These are phyloP conservation scores for Amphipoea lucens DNA, from an alignment of 2,888 invertebrate genomes.

Conservation along the genomic window DNA sequence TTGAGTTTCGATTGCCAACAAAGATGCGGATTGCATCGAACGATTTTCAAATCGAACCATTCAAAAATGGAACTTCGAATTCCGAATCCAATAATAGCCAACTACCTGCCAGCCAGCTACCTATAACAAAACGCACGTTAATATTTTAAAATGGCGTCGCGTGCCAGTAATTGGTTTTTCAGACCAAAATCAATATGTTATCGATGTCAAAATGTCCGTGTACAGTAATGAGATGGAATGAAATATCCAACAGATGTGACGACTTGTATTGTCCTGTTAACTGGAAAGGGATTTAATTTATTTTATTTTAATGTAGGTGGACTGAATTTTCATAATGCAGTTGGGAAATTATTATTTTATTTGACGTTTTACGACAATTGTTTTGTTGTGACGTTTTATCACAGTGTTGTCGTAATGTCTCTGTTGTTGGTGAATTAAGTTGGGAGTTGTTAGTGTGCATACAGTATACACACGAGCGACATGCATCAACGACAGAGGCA, in stretches of 20 bases:
- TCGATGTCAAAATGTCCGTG: conserved; percentile 47
- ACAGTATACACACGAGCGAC: too few relatives aligned
- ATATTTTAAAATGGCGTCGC: conserved; percentile 48
- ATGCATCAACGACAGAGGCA: too few relatives aligned
- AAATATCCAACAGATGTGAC: conserved; percentile 34
- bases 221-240: conserved; percentile 36
- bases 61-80: conserved; percentile 10
- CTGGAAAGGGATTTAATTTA: conserved; percentile 3
- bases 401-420: not conserved
- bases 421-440: not conserved
- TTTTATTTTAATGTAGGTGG: conserved; percentile 11
- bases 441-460: too few relatives aligned
- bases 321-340: not conserved
- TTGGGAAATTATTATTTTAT: not conserved
- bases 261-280: not conserved
- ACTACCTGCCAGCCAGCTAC: conserved; percentile 6
- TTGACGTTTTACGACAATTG: not conserved
- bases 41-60: conserved; percentile 6
- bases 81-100: conserved; percentile 20
- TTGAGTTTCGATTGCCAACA: not conserved
- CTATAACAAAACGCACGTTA: conserved; percentile 20
- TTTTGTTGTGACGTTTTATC: too few relatives aligned
- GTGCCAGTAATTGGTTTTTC: conserved; percentile 41
- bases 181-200: conserved; percentile 41
- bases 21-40: conserved; percentile 13